A percentile compares a stretch with the other conserved stretches of the same genome.
These are phyloP conservation scores for Agrotis exclamationis DNA, from an alignment of 2,888 invertebrate genomes.

Conservation along the genomic window DNA sequence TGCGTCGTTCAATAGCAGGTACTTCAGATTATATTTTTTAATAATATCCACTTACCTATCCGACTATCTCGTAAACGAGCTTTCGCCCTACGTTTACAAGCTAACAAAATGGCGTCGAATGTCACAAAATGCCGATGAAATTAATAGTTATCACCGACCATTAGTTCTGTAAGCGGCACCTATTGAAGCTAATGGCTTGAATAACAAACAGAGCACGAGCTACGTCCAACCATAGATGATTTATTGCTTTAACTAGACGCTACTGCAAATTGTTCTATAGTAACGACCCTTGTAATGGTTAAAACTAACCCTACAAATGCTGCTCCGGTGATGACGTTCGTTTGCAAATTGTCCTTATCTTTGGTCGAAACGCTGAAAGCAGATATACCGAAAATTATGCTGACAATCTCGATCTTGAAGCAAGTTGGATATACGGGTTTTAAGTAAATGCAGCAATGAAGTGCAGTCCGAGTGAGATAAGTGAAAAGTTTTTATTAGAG, in stretches of 20 bases:
- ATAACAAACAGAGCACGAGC: slow-evolving; percentile 55
- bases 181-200: slow-evolving; percentile 62
- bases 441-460: slow-evolving; percentile 33
- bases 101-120: slow-evolving; percentile 44
- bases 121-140: slow-evolving; percentile 47
- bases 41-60: slow-evolving; percentile 37
- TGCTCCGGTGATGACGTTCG: slow-evolving; percentile 24
- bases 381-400: slow-evolving; percentile 33
- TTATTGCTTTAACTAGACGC: slow-evolving; percentile 42
- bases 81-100: not conserved
- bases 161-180: slow-evolving; percentile 49
- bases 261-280: slow-evolving; percentile 29
- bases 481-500: slow-evolving; percentile 11
- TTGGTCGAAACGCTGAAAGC: slow-evolving; percentile 6
- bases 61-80: slow-evolving; percentile 8
- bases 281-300: slow-evolving; percentile 17
- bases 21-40: slow-evolving; percentile 33
- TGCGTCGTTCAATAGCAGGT: slow-evolving; percentile 11
- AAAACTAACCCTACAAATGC: slow-evolving; percentile 9
- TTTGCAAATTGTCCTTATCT: slow-evolving; percentile 32
- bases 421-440: slow-evolving; percentile 30
- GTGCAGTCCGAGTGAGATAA: not conserved
- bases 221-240: slow-evolving; percentile 50
- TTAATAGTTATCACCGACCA: slow-evolving; percentile 38
- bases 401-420: slow-evolving; percentile 16